Percentiles rank a stretch among this genome's conserved stretches.
Conservation (phyloP, 2,888 invertebrate species). For the Germaria angustata region DNA sequence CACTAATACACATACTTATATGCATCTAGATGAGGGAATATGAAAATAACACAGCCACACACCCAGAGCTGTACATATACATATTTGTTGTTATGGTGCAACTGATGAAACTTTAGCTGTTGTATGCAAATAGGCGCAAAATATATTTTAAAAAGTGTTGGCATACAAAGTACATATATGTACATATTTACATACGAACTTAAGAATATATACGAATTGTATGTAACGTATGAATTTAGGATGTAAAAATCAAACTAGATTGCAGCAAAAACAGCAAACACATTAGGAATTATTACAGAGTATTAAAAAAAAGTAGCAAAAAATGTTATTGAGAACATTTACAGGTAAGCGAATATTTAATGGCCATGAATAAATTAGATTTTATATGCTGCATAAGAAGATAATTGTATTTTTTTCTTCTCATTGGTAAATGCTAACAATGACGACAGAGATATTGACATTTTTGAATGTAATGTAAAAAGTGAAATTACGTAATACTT, state of each 20-base stretch:
- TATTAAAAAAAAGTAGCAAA: not conserved
- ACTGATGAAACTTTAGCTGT: slow-evolving; percentile 16
- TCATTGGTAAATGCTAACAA: not conserved
- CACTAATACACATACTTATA: no score
- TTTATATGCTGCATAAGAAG: not conserved
- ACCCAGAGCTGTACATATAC: not conserved
- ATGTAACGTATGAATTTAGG: not conserved
- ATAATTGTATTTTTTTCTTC: slow-evolving; percentile 1
- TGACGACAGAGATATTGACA: slow-evolving; percentile 12
- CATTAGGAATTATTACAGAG: not conserved
- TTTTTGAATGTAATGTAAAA: not conserved
- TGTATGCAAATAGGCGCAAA: slow-evolving; percentile 16
- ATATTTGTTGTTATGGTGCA: no score
- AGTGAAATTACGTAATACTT: not conserved
- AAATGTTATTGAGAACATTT: slow-evolving; percentile 1
- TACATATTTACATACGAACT: no score
- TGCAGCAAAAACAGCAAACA: not conserved
- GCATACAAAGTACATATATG: not conserved
- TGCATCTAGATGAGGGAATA: no score
- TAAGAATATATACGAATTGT: no score
- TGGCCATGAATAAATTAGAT: slow-evolving; percentile 50
- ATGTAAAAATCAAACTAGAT: slow-evolving; percentile 28
- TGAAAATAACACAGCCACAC: not conserved
- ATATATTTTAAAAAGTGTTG: not conserved
- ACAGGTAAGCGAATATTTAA: slow-evolving; percentile 57